Evolutionary conservation across 2,113 vertebrate species (phyloP).

Genomic region (Steatornis caripensis): DNA sequence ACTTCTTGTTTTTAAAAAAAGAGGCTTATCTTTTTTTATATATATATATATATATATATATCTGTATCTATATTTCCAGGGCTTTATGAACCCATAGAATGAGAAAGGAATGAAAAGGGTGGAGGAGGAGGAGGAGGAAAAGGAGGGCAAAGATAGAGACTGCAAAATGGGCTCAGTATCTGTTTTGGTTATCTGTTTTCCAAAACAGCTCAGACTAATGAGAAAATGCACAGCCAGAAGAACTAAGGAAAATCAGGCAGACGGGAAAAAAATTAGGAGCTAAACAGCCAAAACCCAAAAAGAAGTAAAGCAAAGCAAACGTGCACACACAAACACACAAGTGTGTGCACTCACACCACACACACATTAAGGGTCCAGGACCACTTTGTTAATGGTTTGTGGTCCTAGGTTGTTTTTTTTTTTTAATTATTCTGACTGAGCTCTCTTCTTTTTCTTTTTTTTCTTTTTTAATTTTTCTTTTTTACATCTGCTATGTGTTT

Average conservation of each 20-base stretch:
- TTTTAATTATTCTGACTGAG: slow-evolving; percentile 9
- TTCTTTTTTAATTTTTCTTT: neutral
- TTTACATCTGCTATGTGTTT: slow-evolving; percentile 22
- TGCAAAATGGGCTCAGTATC: slow-evolving; percentile 54
- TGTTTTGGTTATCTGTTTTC: slow-evolving; percentile 47
- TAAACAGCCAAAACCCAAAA: slow-evolving; percentile 55
- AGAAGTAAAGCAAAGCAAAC: slow-evolving; percentile 52
- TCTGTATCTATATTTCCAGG: slow-evolving; percentile 38
- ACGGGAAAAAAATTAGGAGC: slow-evolving; percentile 56
- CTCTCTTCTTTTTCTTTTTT: neutral
- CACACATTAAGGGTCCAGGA: slow-evolving; percentile 49
- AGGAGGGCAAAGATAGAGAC: slow-evolving; percentile 34
- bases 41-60: neutral
- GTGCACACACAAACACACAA: slow-evolving; percentile 46
- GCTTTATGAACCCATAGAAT: slow-evolving; percentile 57
- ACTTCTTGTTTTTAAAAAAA: slow-evolving; percentile 30
- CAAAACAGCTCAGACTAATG: slow-evolving; percentile 53
- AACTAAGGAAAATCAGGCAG: slow-evolving; percentile 55
- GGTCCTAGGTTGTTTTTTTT: neutral
- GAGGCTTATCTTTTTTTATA: slow-evolving; percentile 28
- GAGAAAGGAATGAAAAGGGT: slow-evolving; percentile 53
- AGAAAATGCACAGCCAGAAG: slow-evolving; percentile 69
- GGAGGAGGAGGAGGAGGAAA: slow-evolving; percentile 39
- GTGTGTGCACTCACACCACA: slow-evolving; percentile 58
- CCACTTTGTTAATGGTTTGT: slow-evolving; percentile 22